Base-by-base conservation (phyloP, 1,140 invertebrate genomes). In the Campodea augens region DNA sequence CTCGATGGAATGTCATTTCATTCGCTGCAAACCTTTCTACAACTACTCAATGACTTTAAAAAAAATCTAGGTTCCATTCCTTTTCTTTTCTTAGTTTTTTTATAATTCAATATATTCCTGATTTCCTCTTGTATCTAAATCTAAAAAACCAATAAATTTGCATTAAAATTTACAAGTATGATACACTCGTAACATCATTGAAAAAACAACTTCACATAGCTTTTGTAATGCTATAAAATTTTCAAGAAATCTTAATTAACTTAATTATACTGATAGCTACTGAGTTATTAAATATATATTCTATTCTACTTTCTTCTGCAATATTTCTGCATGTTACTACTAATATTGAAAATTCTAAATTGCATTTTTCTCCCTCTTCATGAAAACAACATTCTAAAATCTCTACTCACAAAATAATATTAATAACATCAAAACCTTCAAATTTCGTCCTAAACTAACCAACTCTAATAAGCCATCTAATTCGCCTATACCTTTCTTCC, bases 401-500 rank as follows among this genome's bases (percentile, higher is more conserved):
- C n/a, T 32, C n/a, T 32, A 32, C 27, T 32, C 7, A 15, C 7
- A 32, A 32, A 32, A 32, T 10, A 15, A 32, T 32, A 10, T 32
- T 15, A 32, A 32, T 7, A 10, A 10, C 7, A 7, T 10, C 27
- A 32, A 32, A 32, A 32, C 27, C n/a, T 32, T 19, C 23, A 39
- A 36, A 41, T 43, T 42, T 18, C 5, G 19, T 5, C 37, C 25
- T 15, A 5, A n/a, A 2, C 12, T 22, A 3, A 45, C 22, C 21
- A 40, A 27, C 23, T 23, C 36, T 25, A 47, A 44, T 44, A 39
- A 21, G 24, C 19, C n/a, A 42, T 32, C 22, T 36, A 38, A 24
- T 41, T 0, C 37, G 5, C 18, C 39, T 44, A 54, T 44, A 55
- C 50, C 44, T 22, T 15, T 43, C 29, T 49, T 27, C 52, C 65